Evolutionary conservation across 1,140 invertebrate genomes (phyloP).

Genomic region (Phocides pigmalion): DNA sequence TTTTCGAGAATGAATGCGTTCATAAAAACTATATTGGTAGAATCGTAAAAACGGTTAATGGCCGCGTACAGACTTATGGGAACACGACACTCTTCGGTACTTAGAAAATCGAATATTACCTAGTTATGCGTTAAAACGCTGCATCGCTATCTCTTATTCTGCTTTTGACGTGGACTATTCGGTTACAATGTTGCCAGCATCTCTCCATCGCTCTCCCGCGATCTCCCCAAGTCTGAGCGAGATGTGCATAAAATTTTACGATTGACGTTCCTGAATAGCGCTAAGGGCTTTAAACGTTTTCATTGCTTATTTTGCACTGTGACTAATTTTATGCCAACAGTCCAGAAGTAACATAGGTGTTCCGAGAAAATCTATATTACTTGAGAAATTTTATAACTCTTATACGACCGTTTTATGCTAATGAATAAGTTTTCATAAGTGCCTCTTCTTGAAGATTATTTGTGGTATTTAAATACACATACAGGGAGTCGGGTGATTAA

Average conservation of each 20-base stretch:
- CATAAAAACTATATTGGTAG: conserved; percentile 15
- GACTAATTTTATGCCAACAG: conserved; percentile 76
- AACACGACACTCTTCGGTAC: conserved; percentile 18
- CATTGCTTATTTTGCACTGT: conserved; percentile 76
- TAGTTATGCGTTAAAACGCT: conserved; percentile 53
- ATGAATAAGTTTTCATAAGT: conserved; percentile 42
- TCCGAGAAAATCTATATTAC: conserved; percentile 61
- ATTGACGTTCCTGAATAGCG: conserved; percentile 59
- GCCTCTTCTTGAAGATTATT: conserved; percentile 8
- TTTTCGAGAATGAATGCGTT: conserved; percentile 7
- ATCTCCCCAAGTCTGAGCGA: conserved; percentile 43
- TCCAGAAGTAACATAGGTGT: conserved; percentile 53
- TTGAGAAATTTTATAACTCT: conserved; percentile 53
- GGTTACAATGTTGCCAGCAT: conserved; percentile 60
- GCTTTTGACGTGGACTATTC: conserved; percentile 56
- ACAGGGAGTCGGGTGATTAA: conserved; percentile 3
- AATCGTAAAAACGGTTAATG: conserved; percentile 14
- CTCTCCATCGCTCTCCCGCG: conserved; percentile 43
- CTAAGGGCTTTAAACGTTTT: conserved; percentile 64
- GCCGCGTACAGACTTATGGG: conserved; percentile 2
- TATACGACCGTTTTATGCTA: conserved; percentile 50
- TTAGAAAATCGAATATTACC: conserved; percentile 43
- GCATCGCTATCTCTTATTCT: conserved; percentile 62
- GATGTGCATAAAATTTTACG: conserved; percentile 63
- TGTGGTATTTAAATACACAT: conserved; percentile 11